Base-by-base conservation (phyloP, 30 jellyfish, hydroid and myxozoan species). In the Aurelia sp. region DNA sequence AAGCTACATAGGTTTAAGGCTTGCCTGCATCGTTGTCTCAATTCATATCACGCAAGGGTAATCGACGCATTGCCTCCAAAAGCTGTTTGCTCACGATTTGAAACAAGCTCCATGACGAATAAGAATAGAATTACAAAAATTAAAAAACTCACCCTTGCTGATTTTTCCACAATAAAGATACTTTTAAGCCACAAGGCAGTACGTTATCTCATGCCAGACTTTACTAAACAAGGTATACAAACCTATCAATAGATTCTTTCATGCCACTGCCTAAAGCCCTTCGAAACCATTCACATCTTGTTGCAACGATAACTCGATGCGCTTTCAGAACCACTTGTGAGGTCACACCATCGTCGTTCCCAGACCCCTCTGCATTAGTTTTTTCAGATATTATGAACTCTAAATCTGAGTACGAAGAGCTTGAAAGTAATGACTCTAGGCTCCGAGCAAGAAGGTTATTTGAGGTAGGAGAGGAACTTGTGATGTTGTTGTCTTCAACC, bases 241-340 rank as follows among this genome's bases (percentile, higher is more conserved):
- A 85, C 94, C 94, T 74, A 3, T 85, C 94, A 15, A 75, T 59
- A 12, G 94, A 74, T 35, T 85, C 94, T 35, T 74, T 85, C 94
- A 85, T 85, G 7, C 94, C 94, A 73, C 94, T 85, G 60, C 23
- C 40, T 87, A 85, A 59, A 3, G 94, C 94, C 37, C 76, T 59
- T 63, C 60, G 66, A 55, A 85, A 85, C 88, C 94, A 85, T 48
- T 48, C 35, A 66, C 94, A 85, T 35, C 94, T n/a, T 1, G 88
- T 16, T 4, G 88, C 87, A 13, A 85, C 88, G 9, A 85, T 85
- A 40, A 85, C 84, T n/a, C 94, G 88, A 21, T 85, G 94, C 1
- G 94, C 94, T 21, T 63, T 85, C 47, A 85, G 68, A 20, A 63
- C 78, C 6, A 65, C 86, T 16, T 63, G 68, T 59, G 69, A 59